phyloP scores from a whole-genome alignment of 2,888 invertebrate genomes.

The Geotrupes spiniger region DNA sequence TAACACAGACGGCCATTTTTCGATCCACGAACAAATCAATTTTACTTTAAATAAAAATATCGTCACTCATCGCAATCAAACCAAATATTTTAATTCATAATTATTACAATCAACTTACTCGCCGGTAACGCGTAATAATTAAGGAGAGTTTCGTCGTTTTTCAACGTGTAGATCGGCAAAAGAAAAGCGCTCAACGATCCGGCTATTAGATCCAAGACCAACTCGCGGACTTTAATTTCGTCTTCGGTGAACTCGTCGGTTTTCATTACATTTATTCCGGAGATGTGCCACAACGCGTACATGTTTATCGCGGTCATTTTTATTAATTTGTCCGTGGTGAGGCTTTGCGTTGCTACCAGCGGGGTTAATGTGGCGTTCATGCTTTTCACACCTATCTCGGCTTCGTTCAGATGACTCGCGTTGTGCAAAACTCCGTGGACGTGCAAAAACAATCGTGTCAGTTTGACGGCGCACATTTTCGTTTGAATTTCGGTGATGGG shows the following conservation, averaged over 20 bases:
- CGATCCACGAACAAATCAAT: constrained; percentile 72
- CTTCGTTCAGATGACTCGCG: constrained; percentile 58
- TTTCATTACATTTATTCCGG: constrained; percentile 52
- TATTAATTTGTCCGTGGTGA: constrained; percentile 70
- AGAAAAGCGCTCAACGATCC: constrained; percentile 66
- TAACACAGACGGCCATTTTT: constrained; percentile 55
- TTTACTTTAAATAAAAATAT: constrained; percentile 58
- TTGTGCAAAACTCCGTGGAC: constrained; percentile 60
- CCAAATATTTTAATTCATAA: no score
- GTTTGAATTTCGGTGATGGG: constrained; percentile 53
- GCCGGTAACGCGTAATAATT: constrained; percentile 69
- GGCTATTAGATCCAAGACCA: constrained; percentile 62
- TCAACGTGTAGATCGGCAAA: constrained; percentile 68
- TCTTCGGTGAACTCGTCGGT: constrained; percentile 54
- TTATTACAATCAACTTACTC: constrained; percentile 50
- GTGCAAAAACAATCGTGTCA: constrained; percentile 59
- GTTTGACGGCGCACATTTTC: constrained; percentile 61
- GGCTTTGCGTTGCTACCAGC: constrained; percentile 74
- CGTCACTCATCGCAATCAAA: not conserved
- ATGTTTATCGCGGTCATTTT: constrained; percentile 76
- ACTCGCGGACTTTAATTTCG: constrained; percentile 58
- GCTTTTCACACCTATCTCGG: constrained; percentile 60
- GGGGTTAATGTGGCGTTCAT: constrained; percentile 71
- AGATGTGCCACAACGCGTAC: constrained; percentile 64
- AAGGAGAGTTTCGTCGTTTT: constrained; percentile 58